Evolutionary conservation across 2,797 vertebrate genomes (phyloP), one percentile per base, ranked within the genome.

Genomic region (Clarias platycephalus): DNA sequence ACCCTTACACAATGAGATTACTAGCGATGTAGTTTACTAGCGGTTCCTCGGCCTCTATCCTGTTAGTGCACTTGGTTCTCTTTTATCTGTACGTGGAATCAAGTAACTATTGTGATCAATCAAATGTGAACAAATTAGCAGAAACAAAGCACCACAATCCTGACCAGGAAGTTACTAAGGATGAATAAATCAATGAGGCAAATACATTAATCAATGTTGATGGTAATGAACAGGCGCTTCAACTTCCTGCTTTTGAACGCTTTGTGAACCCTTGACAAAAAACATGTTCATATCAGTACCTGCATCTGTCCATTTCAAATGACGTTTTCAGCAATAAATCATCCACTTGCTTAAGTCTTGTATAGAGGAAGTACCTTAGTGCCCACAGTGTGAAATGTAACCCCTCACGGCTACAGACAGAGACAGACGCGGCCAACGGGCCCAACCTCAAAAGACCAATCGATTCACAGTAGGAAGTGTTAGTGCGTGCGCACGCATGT

Each of bases 381-480:
- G 70, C 58, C 63, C 22, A 8, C 64, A 84, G 49, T 67, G 3
- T 15, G 80, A 77, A 86, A 67, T 12, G 66, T 71, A 72, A 81
- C 67, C 28, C 58, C 77, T 81, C 49, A 24, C 58, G 83, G 72
- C 68, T 57, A 62, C 82, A 86, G 80, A 83, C 62, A 81, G 75
- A 70, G 53, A 71, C 53, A 75, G 83, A 74, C 79, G 80, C 28
- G 44, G 28, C 77, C 87, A 83, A 49, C 28, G 34, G 82, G 77
- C 26, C 34, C 5, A 57, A 71, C 71, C 67, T 81, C 83, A 86
- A 81, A 81, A 81, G 37, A 77, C 22, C 31, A 71, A 85, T 80
- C 81, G 81, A 80, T 81, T 64, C 85, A 64, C 28, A 82, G 62
- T 7, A 34, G 4, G 64, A 49, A 58, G 34, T 10, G 12, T 58